Conservation (phyloP, 2,113 vertebrate species). For the Phaethon lepturus region DNA sequence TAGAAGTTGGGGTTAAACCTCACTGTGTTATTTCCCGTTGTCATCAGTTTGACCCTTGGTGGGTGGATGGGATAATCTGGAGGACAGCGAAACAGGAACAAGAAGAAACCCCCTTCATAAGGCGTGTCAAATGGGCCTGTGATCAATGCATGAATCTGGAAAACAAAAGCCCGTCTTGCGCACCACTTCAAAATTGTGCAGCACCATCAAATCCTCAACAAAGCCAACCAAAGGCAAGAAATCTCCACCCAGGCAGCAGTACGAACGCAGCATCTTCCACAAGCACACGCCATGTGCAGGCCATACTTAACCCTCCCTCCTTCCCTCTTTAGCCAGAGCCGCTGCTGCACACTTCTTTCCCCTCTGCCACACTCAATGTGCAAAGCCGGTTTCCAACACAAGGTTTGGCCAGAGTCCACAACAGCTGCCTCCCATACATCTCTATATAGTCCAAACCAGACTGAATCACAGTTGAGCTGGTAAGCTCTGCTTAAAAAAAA, state of each 20-base stretch:
- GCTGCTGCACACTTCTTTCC: neutral
- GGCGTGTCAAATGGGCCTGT: conserved; percentile 98
- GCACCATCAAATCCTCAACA: neutral
- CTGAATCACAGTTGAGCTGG: neutral
- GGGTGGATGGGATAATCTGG: conserved; percentile 99
- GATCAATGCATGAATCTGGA: conserved; percentile 97
- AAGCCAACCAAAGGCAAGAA: neutral
- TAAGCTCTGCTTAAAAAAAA: neutral
- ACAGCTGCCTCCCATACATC: neutral
- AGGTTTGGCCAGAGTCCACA: neutral
- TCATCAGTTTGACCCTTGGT: conserved; percentile 96
- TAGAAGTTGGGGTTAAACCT: conserved; percentile 99
- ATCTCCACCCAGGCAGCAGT: neutral
- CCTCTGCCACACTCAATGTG: neutral
- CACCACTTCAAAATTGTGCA: conserved; percentile 65
- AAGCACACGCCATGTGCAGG: neutral
- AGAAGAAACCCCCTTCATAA: conserved; percentile 98
- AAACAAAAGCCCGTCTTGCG: conserved; percentile 78
- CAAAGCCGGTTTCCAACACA: neutral
- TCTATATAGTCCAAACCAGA: neutral
- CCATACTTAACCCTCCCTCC: neutral
- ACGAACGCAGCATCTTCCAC: neutral
- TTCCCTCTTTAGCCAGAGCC: neutral
- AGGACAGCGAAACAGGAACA: conserved; percentile 98
- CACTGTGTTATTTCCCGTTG: conserved; percentile 97